Percentiles rank a stretch among this genome's conserved stretches.
phyloP scores from a whole-genome alignment of 2,888 invertebrate species.

The Torymus tubicola region DNA sequence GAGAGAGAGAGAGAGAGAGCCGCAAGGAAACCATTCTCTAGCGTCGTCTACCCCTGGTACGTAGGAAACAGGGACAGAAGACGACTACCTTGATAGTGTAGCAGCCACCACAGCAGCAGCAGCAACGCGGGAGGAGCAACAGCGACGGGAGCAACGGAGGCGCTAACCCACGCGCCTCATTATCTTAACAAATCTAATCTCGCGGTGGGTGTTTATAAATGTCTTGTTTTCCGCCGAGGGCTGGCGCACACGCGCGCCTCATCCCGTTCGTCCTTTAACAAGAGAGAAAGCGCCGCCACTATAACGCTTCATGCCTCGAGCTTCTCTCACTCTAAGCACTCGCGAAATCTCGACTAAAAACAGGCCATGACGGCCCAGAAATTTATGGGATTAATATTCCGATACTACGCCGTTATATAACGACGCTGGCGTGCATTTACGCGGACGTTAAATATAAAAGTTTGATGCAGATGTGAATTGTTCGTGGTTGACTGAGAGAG shows the following conservation, averaged over 20 bases:
- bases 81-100: neutral
- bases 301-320: conserved; percentile 9
- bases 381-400: conserved; percentile 54
- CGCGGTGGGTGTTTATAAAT: conserved; percentile 75
- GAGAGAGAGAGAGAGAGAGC: conserved; percentile 1
- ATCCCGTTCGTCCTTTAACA: conserved; percentile 36
- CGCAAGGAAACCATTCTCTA: too few species aligned
- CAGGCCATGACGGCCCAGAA: conserved; percentile 10
- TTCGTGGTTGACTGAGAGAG: too few species aligned
- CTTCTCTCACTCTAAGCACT: conserved; percentile 9
- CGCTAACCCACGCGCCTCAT: conserved; percentile 71
- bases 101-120: neutral
- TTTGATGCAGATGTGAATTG: conserved; percentile 1
- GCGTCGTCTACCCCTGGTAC: too few species aligned
- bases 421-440: neutral
- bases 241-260: conserved; percentile 60
- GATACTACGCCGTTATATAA: neutral
- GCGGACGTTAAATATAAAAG: conserved; percentile 15
- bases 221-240: conserved; percentile 73
- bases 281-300: conserved; percentile 33
- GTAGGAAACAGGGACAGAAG: too few species aligned
- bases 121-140: neutral
- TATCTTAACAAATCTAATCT: conserved; percentile 77
- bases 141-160: conserved; percentile 61
- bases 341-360: conserved; percentile 51